Conservation (phyloP, 2,113 vertebrate genomes). For the Ceyx cyanopectus region DNA sequence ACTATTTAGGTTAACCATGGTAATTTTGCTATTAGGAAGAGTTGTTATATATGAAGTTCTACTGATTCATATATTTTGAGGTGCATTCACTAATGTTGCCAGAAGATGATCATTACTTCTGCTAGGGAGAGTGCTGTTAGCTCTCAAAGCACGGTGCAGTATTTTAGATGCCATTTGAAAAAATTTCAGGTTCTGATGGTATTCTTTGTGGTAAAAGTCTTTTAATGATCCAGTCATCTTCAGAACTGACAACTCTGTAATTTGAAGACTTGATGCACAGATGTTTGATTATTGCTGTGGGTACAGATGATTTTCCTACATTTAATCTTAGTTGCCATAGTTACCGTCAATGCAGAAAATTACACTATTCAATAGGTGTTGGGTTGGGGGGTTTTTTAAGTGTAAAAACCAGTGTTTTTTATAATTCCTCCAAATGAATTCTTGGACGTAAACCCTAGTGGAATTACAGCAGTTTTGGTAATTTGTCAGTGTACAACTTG, state of each 20-base stretch:
- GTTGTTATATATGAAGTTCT: background rate
- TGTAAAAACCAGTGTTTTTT: background rate
- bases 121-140: background rate
- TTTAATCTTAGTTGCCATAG: constrained; percentile 25
- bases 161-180: background rate
- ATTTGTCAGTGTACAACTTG: background rate
- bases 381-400: background rate
- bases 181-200: background rate
- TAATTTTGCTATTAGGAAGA: background rate
- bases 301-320: background rate
- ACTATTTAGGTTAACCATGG: background rate
- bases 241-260: background rate
- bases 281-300: constrained; percentile 13
- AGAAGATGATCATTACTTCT: background rate
- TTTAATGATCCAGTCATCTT: background rate
- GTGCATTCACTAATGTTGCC: background rate
- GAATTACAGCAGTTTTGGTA: background rate
- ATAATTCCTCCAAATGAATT: background rate
- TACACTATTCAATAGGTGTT: background rate
- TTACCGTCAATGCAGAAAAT: constrained; percentile 6
- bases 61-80: background rate
- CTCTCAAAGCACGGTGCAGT: background rate
- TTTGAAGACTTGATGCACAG: background rate
- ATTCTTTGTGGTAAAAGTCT: background rate
- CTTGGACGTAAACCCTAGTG: background rate